Percentiles rank a stretch among this genome's conserved stretches.
phyloP scores from a whole-genome alignment of 2,888 invertebrate genomes.

The Cataglyphis cursor region DNA sequence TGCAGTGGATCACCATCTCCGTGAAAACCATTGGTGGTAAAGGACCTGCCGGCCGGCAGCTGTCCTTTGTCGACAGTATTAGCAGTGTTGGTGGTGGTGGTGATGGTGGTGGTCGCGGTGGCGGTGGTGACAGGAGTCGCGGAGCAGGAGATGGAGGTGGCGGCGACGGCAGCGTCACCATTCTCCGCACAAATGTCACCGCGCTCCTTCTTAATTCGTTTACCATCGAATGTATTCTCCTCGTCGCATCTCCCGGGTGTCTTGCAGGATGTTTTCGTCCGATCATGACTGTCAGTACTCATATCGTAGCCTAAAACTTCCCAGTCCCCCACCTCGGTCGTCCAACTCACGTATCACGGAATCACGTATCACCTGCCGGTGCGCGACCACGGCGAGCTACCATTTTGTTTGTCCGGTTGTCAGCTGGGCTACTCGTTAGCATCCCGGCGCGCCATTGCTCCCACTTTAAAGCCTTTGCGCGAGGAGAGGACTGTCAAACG shows the following conservation, averaged over 20 bases:
- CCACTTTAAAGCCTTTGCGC: constrained; percentile 65
- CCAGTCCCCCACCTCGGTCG: constrained; percentile 16
- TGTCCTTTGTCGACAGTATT: constrained; percentile 30
- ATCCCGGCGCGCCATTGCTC: constrained; percentile 74
- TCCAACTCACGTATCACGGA: constrained; percentile 67
- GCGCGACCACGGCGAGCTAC: constrained; percentile 72
- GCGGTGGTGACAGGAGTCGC: constrained; percentile 26
- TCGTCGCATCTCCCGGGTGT: constrained; percentile 69
- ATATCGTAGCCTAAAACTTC: constrained; percentile 75
- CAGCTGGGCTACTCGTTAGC: constrained; percentile 81
- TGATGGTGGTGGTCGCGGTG: constrained; percentile 36
- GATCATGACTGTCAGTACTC: constrained; percentile 82
- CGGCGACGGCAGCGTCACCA: constrained; percentile 67
- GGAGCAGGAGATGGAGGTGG: constrained; percentile 33
- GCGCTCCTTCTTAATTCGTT: constrained; percentile 82
- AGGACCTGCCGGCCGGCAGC: constrained; percentile 61
- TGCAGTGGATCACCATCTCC: constrained; percentile 80
- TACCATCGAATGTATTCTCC: constrained; percentile 78
- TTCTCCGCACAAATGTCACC: constrained; percentile 67
- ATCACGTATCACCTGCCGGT: constrained; percentile 71
- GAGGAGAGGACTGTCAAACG: constrained; percentile 57
- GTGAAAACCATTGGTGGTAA: constrained; percentile 83
- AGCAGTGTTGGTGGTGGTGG: constrained; percentile 6
- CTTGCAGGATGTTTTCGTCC: constrained; percentile 77
- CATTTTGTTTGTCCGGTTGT: constrained; percentile 79